Evolutionary conservation across 2,113 vertebrate species (phyloP).

Genomic region (Vanacampus margaritifer): DNA sequence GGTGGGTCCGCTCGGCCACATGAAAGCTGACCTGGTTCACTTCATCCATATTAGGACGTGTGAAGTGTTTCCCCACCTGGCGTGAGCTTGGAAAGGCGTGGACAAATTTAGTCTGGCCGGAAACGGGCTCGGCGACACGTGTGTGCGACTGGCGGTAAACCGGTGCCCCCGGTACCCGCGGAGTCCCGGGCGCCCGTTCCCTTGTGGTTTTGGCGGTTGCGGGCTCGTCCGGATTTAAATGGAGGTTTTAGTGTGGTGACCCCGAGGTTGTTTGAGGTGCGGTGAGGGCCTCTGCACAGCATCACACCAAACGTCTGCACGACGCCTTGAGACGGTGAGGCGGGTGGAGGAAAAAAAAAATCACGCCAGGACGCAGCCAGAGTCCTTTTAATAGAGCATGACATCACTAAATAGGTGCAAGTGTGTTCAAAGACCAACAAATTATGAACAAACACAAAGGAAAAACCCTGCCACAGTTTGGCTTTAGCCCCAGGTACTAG

Average conservation of each 20-base stretch:
- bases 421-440: background rate
- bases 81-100: slow-evolving; percentile 34
- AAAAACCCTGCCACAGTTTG: too few species aligned
- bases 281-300: slow-evolving; percentile 59
- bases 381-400: slow-evolving; percentile 52
- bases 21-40: slow-evolving; percentile 46
- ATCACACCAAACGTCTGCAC: slow-evolving; percentile 48
- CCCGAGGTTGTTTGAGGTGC: slow-evolving; percentile 62
- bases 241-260: slow-evolving; percentile 55
- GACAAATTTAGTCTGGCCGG: slow-evolving; percentile 57
- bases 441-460: too few species aligned
- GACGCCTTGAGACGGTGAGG: slow-evolving; percentile 26
- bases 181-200: background rate
- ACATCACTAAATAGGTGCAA: slow-evolving; percentile 41
- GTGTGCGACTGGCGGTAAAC: slow-evolving; percentile 24
- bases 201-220: slow-evolving; percentile 48
- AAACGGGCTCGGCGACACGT: slow-evolving; percentile 37
- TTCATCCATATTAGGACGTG: slow-evolving; percentile 43
- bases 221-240: slow-evolving; percentile 51
- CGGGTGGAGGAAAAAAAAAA: too few species aligned
- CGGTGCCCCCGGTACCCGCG: slow-evolving; percentile 10
- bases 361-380: background rate
- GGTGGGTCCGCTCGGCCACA: slow-evolving; percentile 22
- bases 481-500: too few species aligned
- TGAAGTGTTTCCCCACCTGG: slow-evolving; percentile 46